Conservation (phyloP, 2,113 vertebrate genomes). For the Takifugu flavidus region DNA sequence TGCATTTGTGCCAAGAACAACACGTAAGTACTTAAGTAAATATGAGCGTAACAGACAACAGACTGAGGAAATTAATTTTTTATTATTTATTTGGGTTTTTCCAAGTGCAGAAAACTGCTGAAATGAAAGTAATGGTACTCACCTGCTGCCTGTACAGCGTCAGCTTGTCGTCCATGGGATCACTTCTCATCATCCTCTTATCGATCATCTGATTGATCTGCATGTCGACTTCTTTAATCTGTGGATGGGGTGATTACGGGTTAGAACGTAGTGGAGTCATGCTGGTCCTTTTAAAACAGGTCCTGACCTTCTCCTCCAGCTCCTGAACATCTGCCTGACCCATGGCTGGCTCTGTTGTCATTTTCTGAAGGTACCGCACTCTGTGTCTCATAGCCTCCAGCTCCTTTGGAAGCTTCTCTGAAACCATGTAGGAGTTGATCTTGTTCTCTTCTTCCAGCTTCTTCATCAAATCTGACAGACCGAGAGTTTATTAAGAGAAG, state of each 20-base stretch:
- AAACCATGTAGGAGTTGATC: constrained; percentile 91
- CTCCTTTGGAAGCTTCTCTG: constrained; percentile 91
- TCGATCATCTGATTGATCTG: constrained; percentile 90
- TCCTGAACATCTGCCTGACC: constrained; percentile 84
- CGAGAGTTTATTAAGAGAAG: not conserved
- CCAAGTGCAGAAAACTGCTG: too few relatives aligned
- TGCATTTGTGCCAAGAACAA: too few relatives aligned
- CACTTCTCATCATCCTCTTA: constrained; percentile 89
- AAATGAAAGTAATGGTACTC: constrained; percentile 7
- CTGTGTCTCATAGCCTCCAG: constrained; percentile 82
- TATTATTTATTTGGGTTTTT: too few relatives aligned
- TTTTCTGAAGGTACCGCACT: constrained; percentile 85
- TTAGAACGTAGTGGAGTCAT: not conserved
- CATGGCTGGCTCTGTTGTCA: constrained; percentile 89
- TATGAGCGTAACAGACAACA: too few relatives aligned
- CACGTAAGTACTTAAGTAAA: too few relatives aligned
- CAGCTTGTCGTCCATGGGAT: constrained; percentile 89
- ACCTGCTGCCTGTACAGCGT: constrained; percentile 96
- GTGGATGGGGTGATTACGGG: constrained; percentile 3
- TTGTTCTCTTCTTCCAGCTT: constrained; percentile 94
- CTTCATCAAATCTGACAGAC: constrained; percentile 85
- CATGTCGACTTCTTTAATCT: constrained; percentile 84
- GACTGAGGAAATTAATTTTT: too few relatives aligned
- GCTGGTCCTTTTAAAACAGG: not conserved
- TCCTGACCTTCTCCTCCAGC: constrained; percentile 83